phyloP scores from a whole-genome alignment of 2,113 vertebrate species.

The Chauna torquata region DNA sequence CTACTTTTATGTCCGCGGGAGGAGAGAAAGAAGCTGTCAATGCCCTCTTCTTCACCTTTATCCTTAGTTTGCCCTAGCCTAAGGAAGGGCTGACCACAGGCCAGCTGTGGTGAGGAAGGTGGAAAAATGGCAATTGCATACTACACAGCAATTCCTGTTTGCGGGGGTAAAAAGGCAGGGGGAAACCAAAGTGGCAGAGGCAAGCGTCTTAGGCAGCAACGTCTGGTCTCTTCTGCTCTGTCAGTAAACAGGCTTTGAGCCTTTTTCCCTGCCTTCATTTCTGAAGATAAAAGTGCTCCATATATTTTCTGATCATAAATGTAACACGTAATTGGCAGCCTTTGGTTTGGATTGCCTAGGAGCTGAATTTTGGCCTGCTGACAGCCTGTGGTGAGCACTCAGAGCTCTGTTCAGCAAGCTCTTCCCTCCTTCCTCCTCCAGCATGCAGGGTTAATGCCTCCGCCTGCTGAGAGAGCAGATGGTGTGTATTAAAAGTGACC shows the following conservation, averaged over 20 bases:
- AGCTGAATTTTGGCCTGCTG: background rate
- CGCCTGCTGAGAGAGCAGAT: conserved; percentile 30
- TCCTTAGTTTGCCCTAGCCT: background rate
- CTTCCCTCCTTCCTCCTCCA: background rate
- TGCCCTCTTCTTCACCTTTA: background rate
- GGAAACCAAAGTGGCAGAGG: background rate
- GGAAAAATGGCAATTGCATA: background rate
- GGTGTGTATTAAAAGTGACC: conserved; percentile 35
- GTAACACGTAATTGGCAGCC: background rate
- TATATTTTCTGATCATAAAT: background rate
- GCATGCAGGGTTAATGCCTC: background rate
- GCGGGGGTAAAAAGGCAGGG: accelerated
- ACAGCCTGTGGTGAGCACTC: background rate
- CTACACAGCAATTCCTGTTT: background rate
- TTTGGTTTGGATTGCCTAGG: background rate
- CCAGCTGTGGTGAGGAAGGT: background rate
- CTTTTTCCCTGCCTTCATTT: background rate
- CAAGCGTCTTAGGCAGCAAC: background rate
- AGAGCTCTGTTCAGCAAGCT: background rate
- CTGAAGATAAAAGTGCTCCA: background rate
- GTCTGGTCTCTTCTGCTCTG: background rate
- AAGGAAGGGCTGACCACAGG: background rate
- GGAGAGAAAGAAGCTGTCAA: accelerated
- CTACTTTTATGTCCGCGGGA: background rate
- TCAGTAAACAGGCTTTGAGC: background rate